A percentile compares a stretch with the other conserved stretches of the same genome.
Evolutionary conservation across 1,140 invertebrate genomes (phyloP).

Genomic region (Drosophila nasuta): DNA sequence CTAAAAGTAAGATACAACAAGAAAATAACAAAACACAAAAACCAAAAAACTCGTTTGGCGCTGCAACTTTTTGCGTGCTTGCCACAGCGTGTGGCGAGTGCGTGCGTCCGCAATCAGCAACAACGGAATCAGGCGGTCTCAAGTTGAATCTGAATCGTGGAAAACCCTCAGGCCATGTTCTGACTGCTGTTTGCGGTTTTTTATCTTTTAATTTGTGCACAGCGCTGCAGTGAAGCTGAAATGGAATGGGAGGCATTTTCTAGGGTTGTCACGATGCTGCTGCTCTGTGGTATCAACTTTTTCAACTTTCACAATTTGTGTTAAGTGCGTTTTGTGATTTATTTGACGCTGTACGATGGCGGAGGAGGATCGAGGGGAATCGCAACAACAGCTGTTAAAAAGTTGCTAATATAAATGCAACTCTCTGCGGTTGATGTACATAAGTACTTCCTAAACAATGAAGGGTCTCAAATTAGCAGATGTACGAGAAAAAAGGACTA

Average conservation of each 20-base stretch:
- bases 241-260: slow-evolving; percentile 27
- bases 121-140: slow-evolving; percentile 34
- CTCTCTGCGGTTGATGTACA: slow-evolving; percentile 12
- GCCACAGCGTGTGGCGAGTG: slow-evolving; percentile 74
- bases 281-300: slow-evolving; percentile 60
- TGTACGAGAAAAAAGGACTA: not conserved
- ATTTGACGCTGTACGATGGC: slow-evolving; percentile 24
- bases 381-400: slow-evolving; percentile 14
- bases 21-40: too few relatives aligned
- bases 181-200: slow-evolving; percentile 54
- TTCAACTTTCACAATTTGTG: slow-evolving; percentile 76
- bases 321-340: slow-evolving; percentile 79
- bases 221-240: slow-evolving; percentile 30
- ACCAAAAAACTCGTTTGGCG: slow-evolving; percentile 56
- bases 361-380: not conserved
- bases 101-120: slow-evolving; percentile 65
- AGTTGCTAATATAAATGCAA: slow-evolving; percentile 31
- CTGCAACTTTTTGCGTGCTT: slow-evolving; percentile 58
- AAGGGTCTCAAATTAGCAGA: not conserved
- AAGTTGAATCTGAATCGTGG: slow-evolving; percentile 19
- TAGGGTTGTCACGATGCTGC: slow-evolving; percentile 42
- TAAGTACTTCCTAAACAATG: not conserved
- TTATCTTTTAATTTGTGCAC: slow-evolving; percentile 49
- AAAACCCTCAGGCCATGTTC: slow-evolving; percentile 51
- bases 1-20: slow-evolving; percentile 39